A percentile compares a stretch with the other conserved stretches of the same genome.
Evolutionary conservation across 2,797 vertebrate species (phyloP).

Genomic region (Crotalus adamanteus): DNA sequence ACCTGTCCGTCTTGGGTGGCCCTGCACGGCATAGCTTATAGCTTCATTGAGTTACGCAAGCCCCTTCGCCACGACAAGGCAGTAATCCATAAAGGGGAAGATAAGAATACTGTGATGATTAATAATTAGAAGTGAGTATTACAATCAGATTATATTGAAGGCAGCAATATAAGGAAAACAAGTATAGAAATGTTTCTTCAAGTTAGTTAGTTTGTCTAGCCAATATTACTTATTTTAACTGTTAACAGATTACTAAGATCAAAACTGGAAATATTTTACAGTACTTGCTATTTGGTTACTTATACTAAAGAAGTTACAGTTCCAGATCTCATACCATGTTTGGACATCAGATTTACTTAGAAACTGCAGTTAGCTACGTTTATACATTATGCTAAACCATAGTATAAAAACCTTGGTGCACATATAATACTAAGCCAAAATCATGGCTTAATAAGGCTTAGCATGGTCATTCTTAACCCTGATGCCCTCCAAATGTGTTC

Average conservation of each 20-base stretch:
- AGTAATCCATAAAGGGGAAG: no score
- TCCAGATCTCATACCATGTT: background rate
- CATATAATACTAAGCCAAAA: background rate
- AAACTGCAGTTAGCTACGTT: background rate
- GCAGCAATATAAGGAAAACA: background rate
- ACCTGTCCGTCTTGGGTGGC: no score
- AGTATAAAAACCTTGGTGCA: background rate
- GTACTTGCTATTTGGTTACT: background rate
- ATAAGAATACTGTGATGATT: background rate
- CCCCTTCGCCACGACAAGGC: no score
- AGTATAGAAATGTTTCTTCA: background rate
- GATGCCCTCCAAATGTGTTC: background rate
- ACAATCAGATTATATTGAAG: background rate
- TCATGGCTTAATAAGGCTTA: background rate
- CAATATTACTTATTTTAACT: background rate
- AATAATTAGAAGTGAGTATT: background rate
- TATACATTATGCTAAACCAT: background rate
- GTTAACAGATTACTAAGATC: background rate
- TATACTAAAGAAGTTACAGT: background rate
- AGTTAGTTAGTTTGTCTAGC: background rate
- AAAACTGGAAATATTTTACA: background rate
- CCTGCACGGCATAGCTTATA: no score
- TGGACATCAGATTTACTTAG: background rate
- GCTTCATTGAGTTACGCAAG: no score
- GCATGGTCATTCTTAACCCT: background rate